Base-by-base conservation (phyloP, 35 echinoderm and acorn worm genomes). In the Amphiura filiformis region DNA sequence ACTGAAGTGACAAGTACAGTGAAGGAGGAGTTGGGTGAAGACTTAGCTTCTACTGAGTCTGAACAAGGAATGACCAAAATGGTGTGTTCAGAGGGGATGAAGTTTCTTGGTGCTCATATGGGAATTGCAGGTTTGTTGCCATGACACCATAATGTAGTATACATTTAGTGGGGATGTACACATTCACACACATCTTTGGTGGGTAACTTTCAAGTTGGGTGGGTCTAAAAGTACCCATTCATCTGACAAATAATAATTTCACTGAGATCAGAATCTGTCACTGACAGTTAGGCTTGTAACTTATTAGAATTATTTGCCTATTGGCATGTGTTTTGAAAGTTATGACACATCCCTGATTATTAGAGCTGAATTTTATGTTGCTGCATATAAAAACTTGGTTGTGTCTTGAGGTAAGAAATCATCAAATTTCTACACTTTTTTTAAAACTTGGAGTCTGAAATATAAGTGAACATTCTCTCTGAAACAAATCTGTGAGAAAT, bases 41-140 rank as follows among this genome's bases (percentile, higher is more conserved):
- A 83, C 0, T 32, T 42, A 30, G 64, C 64, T 23, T 32, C 13
- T 26, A 31, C 26, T 81, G 7, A n/a, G n/a, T n/a, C n/a, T n/a
- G n/a, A n/a, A n/a, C n/a, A 34, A 81, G 2, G 78, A 56, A 49
- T 28, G 31, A 44, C 23, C 31, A 15, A 65, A 52, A 42, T 57
- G 81, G 39, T 42, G 84, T 83, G 80, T 76, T 86, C 40, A 26
- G 82, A 77, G 78, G 84, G 84, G 14, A 38, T 76, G 35, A 95
- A 95, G 93, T 95, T 91, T 89, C 82, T 95, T 76, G 93, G 93
- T 81, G 93, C 93, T 7, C 93, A 95, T 80, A 92, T 84, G 35
- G 91, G 93, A 84, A 86, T 87, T 88, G 84, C 93, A 92, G 93
- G 93, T 95, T 34, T n/a, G 11, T 80, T 88, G 9, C 32, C 15